These are phyloP conservation scores for human DNA, from an alignment of 2,113 vertebrate species.

Conservation along the genomic window DNA sequence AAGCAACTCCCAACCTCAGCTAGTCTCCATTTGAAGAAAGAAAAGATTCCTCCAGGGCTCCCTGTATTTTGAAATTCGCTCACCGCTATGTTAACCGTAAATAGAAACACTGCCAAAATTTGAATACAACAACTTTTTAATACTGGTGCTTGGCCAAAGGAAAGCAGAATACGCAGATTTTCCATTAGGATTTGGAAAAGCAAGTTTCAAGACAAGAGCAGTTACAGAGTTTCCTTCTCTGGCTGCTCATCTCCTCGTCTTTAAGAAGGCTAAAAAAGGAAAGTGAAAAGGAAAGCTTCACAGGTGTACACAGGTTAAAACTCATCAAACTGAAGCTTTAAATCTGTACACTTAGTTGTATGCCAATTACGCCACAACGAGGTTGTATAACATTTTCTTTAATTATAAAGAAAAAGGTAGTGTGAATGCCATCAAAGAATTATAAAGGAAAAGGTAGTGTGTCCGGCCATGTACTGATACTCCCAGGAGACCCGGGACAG, in stretches of 20 bases:
- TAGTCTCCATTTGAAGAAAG: background rate
- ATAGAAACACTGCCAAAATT: background rate
- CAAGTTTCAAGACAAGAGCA: background rate
- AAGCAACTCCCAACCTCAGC: background rate
- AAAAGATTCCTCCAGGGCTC: background rate
- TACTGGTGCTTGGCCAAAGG: background rate
- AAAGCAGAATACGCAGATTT: background rate
- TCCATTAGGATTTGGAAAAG: background rate
- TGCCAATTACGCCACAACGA: background rate
- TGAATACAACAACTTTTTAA: conserved; percentile 8
- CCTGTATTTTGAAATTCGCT: background rate
- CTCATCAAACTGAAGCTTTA: background rate
- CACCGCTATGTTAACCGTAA: background rate
- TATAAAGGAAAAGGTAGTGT: background rate
- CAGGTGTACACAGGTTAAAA: background rate
- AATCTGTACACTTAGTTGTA: background rate
- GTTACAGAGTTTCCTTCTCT: background rate
- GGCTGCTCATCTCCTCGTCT: background rate
- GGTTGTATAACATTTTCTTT: background rate
- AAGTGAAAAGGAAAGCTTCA: background rate
- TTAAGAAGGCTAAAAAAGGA: background rate
- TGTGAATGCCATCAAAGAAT: background rate
- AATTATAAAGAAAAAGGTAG: background rate
- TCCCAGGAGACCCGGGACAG: background rate
- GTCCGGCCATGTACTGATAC: background rate